These are phyloP conservation scores for Dicranocentrus wangi DNA, from an alignment of 2,888 invertebrate species.

Conservation along the genomic window DNA sequence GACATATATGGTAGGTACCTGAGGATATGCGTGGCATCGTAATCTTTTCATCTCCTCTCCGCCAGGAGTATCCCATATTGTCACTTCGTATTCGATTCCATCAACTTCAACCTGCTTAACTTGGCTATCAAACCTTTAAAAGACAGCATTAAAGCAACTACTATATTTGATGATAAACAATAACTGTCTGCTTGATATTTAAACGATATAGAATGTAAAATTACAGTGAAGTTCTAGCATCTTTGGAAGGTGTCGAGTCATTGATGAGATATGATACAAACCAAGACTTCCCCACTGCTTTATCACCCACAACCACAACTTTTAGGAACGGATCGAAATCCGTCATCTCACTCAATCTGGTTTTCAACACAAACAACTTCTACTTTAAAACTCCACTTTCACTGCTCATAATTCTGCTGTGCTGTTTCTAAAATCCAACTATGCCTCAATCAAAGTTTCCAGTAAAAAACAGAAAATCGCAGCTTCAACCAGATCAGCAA, in stretches of 20 bases:
- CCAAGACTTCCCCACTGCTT: constrained; percentile 93
- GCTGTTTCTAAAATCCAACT: not conserved
- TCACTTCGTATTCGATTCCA: constrained; percentile 86
- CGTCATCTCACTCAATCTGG: too few species aligned
- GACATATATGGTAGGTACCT: constrained; percentile 42
- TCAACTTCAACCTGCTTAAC: constrained; percentile 85
- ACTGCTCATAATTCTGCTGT: not conserved
- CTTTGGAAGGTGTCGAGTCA: constrained; percentile 88
- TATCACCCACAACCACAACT: constrained; percentile 91
- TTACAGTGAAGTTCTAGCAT: constrained; percentile 86
- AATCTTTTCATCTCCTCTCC: constrained; percentile 62
- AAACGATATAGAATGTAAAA: too few species aligned
- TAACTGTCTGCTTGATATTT: too few species aligned
- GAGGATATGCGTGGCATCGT: constrained; percentile 59
- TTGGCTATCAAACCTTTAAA: constrained; percentile 87
- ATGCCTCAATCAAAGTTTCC: too few species aligned
- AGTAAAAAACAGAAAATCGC: not conserved
- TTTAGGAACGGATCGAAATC: constrained; percentile 77
- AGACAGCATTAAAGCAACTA: too few species aligned
- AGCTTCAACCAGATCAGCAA: not conserved
- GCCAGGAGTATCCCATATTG: constrained; percentile 88
- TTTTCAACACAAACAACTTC: not conserved
- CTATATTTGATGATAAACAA: too few species aligned
- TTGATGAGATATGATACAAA: constrained; percentile 89
- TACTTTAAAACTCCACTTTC: not conserved